phyloP scores from a whole-genome alignment of 1,140 invertebrate species.

The Delia radicum region DNA sequence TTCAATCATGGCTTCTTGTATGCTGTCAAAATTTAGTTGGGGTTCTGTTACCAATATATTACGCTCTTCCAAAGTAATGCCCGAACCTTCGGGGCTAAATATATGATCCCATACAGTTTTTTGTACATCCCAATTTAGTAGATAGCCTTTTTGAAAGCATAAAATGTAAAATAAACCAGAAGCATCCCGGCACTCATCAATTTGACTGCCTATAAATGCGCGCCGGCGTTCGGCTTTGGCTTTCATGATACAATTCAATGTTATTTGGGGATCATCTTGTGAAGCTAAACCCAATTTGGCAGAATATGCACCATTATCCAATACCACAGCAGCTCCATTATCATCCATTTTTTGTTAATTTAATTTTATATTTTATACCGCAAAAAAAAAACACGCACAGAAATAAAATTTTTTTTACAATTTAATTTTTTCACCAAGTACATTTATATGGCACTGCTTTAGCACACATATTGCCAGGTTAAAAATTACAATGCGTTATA shows the following conservation, averaged over 20 bases:
- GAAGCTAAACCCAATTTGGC: conserved; percentile 80
- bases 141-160: conserved; percentile 93
- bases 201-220: conserved; percentile 90
- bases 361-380: not conserved
- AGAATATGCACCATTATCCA: conserved; percentile 86
- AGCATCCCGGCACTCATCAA: conserved; percentile 94
- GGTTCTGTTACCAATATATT: conserved; percentile 92
- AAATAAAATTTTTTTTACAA: not conserved
- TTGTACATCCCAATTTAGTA: conserved; percentile 91
- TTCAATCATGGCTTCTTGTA: conserved; percentile 92
- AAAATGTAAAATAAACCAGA: conserved; percentile 93
- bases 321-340: conserved; percentile 54
- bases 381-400: not conserved
- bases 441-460: not conserved
- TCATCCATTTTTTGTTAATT: conserved; percentile 7
- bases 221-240: conserved; percentile 92
- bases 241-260: conserved; percentile 98
- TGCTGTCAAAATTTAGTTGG: conserved; percentile 87
- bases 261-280: conserved; percentile 64
- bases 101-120: conserved; percentile 96
- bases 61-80: conserved; percentile 74
- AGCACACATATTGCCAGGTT: too few relatives aligned
- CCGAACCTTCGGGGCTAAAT: conserved; percentile 85
- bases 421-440: not conserved
- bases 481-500: too few relatives aligned